Evolutionary conservation across 2,113 vertebrate species (phyloP).

Genomic region (Dicrurus megarhynchus): DNA sequence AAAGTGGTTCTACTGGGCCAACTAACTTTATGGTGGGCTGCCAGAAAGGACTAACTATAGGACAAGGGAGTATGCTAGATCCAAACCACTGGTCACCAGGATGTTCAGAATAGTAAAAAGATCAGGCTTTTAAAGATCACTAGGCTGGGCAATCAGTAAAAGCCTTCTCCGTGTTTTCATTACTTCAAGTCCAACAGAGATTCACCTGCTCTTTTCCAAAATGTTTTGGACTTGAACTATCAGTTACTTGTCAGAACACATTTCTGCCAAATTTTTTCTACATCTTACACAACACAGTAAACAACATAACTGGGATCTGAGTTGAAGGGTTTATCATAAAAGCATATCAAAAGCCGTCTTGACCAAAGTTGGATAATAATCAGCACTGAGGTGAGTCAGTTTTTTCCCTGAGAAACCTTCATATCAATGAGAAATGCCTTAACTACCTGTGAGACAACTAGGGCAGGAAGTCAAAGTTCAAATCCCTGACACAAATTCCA

Average conservation of each 20-base stretch:
- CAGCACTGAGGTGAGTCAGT: not conserved
- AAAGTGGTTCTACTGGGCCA: not conserved
- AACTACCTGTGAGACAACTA: not conserved
- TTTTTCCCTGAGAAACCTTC: not conserved
- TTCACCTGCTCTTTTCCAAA: not conserved
- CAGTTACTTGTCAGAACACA: not conserved
- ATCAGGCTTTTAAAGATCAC: not conserved
- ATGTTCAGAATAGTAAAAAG: not conserved
- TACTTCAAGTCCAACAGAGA: not conserved
- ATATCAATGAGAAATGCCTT: not conserved
- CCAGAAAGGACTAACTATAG: not conserved
- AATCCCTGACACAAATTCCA: not conserved
- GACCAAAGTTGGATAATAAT: not conserved
- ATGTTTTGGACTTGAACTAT: not conserved
- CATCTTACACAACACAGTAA: not conserved
- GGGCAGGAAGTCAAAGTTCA: not conserved
- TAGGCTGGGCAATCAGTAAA: not conserved
- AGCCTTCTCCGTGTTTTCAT: not conserved
- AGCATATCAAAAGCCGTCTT: not conserved
- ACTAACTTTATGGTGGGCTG: not conserved
- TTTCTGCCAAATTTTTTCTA: not conserved
- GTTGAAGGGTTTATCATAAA: not conserved
- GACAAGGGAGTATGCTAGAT: not conserved
- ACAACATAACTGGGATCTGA: not conserved
- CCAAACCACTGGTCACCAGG: not conserved